Percentiles rank a stretch among this genome's conserved stretches.
These are phyloP conservation scores for Acipenser oxyrinchus DNA, from an alignment of 2,797 vertebrate species.

Conservation along the genomic window DNA sequence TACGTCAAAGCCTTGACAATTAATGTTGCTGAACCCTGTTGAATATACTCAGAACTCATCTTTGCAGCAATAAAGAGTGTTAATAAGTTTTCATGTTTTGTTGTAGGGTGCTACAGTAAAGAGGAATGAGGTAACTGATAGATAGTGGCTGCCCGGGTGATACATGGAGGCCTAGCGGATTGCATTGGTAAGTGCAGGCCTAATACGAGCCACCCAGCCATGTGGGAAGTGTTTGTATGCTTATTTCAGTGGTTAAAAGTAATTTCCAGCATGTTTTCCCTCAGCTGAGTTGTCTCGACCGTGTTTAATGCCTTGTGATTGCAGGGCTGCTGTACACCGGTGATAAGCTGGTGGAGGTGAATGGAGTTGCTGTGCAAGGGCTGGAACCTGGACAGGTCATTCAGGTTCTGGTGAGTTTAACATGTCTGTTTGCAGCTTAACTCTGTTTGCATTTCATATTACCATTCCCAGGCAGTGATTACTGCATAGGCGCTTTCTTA, in stretches of 20 bases:
- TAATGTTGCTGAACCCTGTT: too few species aligned
- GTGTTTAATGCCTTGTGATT: constrained; percentile 5
- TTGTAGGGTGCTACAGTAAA: constrained; percentile 91
- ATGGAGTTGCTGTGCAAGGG: constrained; percentile 80
- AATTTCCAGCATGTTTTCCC: too few species aligned
- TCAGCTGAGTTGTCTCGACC: constrained; percentile 2
- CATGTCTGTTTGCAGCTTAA: too few species aligned
- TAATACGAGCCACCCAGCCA: neutral
- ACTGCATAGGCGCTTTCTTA: too few species aligned
- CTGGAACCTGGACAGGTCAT: constrained; percentile 92
- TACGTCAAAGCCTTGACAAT: too few species aligned
- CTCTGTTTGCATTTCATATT: too few species aligned
- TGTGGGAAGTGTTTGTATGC: neutral
- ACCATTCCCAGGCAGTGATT: too few species aligned
- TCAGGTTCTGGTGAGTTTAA: constrained; percentile 74
- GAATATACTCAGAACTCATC: too few species aligned
- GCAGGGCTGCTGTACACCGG: constrained; percentile 84
- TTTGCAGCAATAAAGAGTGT: too few species aligned
- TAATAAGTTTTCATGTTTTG: neutral
- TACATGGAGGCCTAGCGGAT: constrained; percentile 88
- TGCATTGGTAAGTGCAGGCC: constrained; percentile 71
- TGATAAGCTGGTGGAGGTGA: constrained; percentile 89
- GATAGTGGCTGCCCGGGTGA: constrained; percentile 87
- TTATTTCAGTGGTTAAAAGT: neutral
- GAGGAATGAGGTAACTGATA: constrained; percentile 79